Conservation (phyloP, 2,113 vertebrate genomes). For the Rhodinocichla rosea region DNA sequence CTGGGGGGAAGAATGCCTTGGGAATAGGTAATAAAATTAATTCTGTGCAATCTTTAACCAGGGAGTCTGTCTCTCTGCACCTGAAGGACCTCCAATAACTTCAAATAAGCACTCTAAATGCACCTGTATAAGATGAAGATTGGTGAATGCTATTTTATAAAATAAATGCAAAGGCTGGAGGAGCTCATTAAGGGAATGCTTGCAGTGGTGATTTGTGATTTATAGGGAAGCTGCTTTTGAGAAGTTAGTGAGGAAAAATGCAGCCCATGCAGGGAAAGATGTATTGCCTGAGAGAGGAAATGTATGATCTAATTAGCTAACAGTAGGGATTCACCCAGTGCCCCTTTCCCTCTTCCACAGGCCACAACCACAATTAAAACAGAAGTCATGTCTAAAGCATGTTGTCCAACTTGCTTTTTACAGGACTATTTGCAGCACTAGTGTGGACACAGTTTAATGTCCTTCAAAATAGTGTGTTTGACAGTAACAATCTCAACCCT, state of each 20-base stretch:
- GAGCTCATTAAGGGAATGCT: conserved; percentile 49
- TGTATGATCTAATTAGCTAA: conserved; percentile 49
- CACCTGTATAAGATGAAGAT: background rate
- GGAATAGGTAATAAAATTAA: background rate
- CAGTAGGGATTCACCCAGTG: conserved; percentile 40
- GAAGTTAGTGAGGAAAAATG: conserved; percentile 57
- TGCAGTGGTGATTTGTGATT: conserved; percentile 43
- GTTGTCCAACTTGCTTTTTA: background rate
- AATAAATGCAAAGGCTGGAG: conserved; percentile 36
- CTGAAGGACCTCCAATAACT: conserved; percentile 11
- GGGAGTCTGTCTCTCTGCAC: background rate
- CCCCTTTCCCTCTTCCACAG: conserved; percentile 21
- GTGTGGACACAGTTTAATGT: background rate
- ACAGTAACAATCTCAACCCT: background rate
- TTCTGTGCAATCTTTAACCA: background rate
- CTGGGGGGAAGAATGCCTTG: background rate
- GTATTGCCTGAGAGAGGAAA: conserved; percentile 31
- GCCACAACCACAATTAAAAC: conserved; percentile 1
- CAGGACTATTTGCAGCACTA: background rate
- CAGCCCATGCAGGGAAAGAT: conserved; percentile 39
- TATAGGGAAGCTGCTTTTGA: conserved; percentile 26
- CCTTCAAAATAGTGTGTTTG: background rate
- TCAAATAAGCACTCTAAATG: conserved; percentile 15
- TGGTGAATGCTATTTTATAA: conserved; percentile 14
- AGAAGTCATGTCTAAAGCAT: background rate